Base-by-base conservation (phyloP, 2,888 invertebrate species). In the Oscheius sp. region DNA sequence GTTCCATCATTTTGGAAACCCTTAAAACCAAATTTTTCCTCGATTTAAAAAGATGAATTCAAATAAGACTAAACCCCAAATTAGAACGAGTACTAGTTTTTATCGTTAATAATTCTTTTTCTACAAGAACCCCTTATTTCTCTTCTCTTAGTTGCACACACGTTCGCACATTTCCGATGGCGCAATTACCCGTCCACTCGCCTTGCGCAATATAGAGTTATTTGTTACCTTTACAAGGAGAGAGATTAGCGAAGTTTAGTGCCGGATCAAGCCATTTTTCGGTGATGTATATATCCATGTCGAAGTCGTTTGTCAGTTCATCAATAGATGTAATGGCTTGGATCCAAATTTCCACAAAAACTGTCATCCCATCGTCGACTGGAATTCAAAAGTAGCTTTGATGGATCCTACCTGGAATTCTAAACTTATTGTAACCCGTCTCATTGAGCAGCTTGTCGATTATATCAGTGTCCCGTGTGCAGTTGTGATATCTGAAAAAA, bases 361-460 rank as follows among this genome's bases (percentile, higher is more conserved):
- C 78, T 8, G 72, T 68, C 72, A 79, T 79, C 12, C 76, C 76
- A 41, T 75, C 75, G 17, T 79, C 78, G 44, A 73, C 78, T 78
- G 63, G 56, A 75, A 61, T 30, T 4, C 17, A n/a, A n/a, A n/a
- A n/a, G n/a, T n/a, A n/a, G n/a, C n/a, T n/a, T n/a, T n/a, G n/a
- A n/a, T n/a, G 41, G 14, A 20, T 57, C 72, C 67, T 59, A 83
- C 83, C 74, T 51, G 86, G 86, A 12, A 86, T 80, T 12, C 80
- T 72, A 70, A 82, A 86, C 63, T 85, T 86, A 74, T 83, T 86
- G 66, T 86, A 86, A 26, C 84, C 85, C 1, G 84, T 85, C 14
- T 81, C 82, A 68, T 85, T 85, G 45, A 85, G 73, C 17, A 85
- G 67, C 68, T 72, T 71, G 66, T 85, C 84, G 36, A 85, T 85